phyloP scores from a whole-genome alignment of 2,113 vertebrate species.

The Hepsetus odoe region DNA sequence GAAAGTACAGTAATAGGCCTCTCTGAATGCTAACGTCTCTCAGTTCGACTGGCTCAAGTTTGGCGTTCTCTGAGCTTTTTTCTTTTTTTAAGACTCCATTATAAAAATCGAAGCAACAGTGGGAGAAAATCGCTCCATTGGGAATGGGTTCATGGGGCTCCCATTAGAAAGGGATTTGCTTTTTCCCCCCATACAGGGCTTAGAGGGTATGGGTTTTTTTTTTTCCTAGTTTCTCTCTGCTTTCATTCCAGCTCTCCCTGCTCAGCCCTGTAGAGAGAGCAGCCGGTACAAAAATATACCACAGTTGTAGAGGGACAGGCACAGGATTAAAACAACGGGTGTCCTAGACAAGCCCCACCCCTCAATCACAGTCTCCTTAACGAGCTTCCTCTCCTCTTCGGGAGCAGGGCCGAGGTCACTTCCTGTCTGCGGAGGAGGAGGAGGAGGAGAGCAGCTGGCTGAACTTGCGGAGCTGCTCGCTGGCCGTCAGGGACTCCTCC shows the following conservation, averaged over 20 bases:
- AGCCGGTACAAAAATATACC: constrained; percentile 8
- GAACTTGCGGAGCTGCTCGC: constrained; percentile 88
- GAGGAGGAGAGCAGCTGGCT: constrained; percentile 80
- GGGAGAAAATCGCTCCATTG: constrained; percentile 37
- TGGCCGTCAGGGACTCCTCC: constrained; percentile 87
- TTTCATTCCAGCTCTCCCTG: neutral
- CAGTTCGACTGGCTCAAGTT: constrained; percentile 52
- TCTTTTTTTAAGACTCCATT: constrained; percentile 33
- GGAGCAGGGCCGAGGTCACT: constrained; percentile 58
- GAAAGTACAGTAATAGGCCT: constrained; percentile 79
- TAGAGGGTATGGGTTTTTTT: constrained; percentile 12
- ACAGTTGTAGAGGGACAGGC: neutral
- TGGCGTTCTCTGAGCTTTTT: constrained; percentile 12
- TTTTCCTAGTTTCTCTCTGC: constrained; percentile 34
- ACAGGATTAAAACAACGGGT: neutral
- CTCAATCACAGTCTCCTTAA: too few species aligned
- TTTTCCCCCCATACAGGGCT: constrained; percentile 6
- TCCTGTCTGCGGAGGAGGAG: constrained; percentile 63
- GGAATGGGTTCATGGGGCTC: constrained; percentile 33
- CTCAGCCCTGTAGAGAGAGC: constrained; percentile 5
- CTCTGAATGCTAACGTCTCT: constrained; percentile 68
- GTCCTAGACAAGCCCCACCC: neutral
- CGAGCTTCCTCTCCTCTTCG: neutral
- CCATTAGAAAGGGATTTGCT: neutral
- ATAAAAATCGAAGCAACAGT: constrained; percentile 47